Percentiles rank a stretch among this genome's conserved stretches.
Conservation (phyloP, 2,113 vertebrate species). For the Eudyptes chrysolophus region DNA sequence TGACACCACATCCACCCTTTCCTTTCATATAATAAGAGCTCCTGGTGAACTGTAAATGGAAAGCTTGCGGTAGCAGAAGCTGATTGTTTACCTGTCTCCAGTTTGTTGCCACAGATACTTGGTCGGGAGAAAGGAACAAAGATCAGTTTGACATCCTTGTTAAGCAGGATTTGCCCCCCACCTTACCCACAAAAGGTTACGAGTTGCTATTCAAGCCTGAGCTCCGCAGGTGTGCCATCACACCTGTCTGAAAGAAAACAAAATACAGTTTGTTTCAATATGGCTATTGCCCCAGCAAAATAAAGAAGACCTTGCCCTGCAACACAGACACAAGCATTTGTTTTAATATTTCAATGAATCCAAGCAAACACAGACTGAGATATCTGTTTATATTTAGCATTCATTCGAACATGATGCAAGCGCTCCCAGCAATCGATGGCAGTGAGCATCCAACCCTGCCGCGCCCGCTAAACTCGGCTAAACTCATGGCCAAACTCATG, state of each 20-base stretch:
- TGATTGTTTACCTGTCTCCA: constrained; percentile 30
- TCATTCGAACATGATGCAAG: background rate
- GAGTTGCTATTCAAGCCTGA: constrained; percentile 32
- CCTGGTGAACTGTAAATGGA: constrained; percentile 71
- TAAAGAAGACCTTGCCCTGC: constrained; percentile 50
- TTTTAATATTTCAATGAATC: constrained; percentile 55
- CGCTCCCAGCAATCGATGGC: background rate
- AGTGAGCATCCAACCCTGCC: background rate
- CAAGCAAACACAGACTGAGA: constrained; percentile 18
- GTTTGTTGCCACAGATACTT: constrained; percentile 63
- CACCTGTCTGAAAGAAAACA: constrained; percentile 74
- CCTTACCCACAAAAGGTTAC: constrained; percentile 55
- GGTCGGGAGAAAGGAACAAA: constrained; percentile 57
- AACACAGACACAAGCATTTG: constrained; percentile 44
- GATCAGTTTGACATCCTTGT: constrained; percentile 75
- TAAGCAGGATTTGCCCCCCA: constrained; percentile 75
- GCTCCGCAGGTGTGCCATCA: constrained; percentile 73
- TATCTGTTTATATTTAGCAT: background rate
- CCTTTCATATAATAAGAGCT: constrained; percentile 73
- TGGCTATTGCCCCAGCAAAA: constrained; percentile 42
- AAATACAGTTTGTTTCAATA: constrained; percentile 60
- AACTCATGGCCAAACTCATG: background rate
- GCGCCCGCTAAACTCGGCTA: background rate
- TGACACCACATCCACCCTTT: constrained; percentile 70
- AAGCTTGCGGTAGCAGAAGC: constrained; percentile 70